phyloP scores from a whole-genome alignment of 2,797 vertebrate species.

The Halcyon chelicuti region DNA sequence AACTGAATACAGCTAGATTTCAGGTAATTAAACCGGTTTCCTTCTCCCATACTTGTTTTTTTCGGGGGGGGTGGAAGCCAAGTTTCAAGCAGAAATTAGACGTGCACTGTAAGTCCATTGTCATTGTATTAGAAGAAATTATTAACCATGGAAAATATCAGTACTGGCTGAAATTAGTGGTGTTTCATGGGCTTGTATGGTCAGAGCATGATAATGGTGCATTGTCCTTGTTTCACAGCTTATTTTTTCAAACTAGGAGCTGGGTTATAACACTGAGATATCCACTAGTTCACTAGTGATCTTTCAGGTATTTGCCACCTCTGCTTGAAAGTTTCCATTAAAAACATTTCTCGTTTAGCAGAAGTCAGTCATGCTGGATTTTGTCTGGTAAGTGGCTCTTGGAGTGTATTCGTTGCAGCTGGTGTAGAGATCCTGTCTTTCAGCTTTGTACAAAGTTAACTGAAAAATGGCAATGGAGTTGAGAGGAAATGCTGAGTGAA shows the following conservation, averaged over 20 bases:
- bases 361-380: background rate
- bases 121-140: background rate
- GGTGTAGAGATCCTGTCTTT: background rate
- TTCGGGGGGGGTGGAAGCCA: background rate
- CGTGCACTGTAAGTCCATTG: background rate
- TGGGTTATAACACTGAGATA: background rate
- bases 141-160: background rate
- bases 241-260: background rate
- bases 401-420: background rate
- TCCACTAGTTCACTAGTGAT: background rate
- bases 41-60: background rate
- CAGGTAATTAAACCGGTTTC: background rate
- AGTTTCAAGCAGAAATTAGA: background rate
- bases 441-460: background rate
- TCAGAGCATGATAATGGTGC: background rate
- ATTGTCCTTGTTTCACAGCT: background rate
- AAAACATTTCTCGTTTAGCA: background rate
- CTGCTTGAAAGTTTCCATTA: background rate
- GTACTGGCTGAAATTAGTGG: background rate
- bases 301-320: background rate
- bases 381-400: background rate
- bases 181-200: background rate
- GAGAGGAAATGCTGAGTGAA: background rate
- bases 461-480: background rate
- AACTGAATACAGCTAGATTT: background rate